Percentiles rank a stretch among this genome's conserved stretches.
These are phyloP conservation scores for Sinodicranocentrus sp. DNA, from an alignment of 2,888 invertebrate genomes.

Conservation along the genomic window DNA sequence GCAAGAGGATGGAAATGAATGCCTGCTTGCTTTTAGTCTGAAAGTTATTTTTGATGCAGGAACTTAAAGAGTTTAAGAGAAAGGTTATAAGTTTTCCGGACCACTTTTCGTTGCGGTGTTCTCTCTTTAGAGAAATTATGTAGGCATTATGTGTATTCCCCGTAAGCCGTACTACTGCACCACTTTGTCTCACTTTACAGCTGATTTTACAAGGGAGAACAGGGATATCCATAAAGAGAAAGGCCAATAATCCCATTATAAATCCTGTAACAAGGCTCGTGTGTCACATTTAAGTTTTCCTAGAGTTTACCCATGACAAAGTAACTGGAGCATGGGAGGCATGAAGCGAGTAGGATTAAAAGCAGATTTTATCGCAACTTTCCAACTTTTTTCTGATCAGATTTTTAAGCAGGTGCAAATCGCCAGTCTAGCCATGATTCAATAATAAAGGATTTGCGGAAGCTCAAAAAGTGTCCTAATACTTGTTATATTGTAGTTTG, in stretches of 20 bases:
- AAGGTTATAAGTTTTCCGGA: not conserved
- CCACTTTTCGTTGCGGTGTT: not conserved
- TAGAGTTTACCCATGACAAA: not conserved
- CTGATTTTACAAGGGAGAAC: constrained; percentile 3
- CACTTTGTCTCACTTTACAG: not conserved
- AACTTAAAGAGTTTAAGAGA: not conserved
- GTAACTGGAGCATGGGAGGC: not conserved
- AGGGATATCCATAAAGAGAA: constrained; percentile 38
- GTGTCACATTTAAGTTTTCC: constrained; percentile 56
- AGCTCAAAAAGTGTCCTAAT: no score
- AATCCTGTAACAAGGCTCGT: constrained; percentile 48
- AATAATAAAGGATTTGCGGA: no score
- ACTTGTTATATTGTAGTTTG: no score
- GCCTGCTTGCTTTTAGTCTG: not conserved
- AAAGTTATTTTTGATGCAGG: constrained; percentile 11
- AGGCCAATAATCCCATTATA: constrained; percentile 68
- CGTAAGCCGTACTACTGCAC: no score
- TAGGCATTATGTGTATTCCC: no score
- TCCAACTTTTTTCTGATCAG: no score
- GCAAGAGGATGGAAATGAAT: not conserved
- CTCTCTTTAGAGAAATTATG: no score
- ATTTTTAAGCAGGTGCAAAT: no score
- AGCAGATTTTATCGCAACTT: no score
- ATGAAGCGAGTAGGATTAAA: no score
- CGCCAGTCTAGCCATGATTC: no score